phyloP scores from a whole-genome alignment of 2,113 vertebrate genomes.

The Orientallactaga bullata region DNA sequence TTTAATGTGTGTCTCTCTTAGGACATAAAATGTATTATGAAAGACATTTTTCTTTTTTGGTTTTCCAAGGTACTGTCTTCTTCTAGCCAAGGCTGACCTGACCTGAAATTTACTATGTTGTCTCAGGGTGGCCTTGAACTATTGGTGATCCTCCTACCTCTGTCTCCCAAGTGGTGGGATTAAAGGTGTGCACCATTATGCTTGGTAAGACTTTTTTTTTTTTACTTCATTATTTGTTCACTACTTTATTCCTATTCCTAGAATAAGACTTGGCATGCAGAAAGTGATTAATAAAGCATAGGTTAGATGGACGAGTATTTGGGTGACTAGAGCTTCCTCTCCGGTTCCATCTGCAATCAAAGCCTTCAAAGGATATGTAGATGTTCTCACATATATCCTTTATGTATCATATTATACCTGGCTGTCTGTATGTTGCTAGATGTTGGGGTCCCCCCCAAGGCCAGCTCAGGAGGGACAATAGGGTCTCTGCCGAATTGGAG shows the following conservation, averaged over 20 bases:
- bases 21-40: background rate
- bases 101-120: no score
- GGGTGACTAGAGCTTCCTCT: background rate
- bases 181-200: no score
- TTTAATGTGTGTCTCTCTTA: background rate
- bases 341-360: background rate
- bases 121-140: no score
- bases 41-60: no score
- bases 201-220: background rate
- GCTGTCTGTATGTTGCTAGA: background rate
- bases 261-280: background rate
- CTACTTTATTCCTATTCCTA: background rate
- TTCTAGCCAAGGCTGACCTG: no score
- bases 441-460: no score
- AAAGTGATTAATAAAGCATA: background rate
- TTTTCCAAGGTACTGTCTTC: no score
- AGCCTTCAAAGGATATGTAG: background rate
- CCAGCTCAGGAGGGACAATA: no score
- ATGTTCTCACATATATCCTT: background rate
- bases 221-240: slow-evolving; percentile 14
- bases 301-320: no score
- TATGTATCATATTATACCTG: background rate
- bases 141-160: no score
- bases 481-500: no score
- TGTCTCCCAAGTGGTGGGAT: no score